These are phyloP conservation scores for Eurois occulta DNA, from an alignment of 2,888 invertebrate genomes.

Conservation along the genomic window DNA sequence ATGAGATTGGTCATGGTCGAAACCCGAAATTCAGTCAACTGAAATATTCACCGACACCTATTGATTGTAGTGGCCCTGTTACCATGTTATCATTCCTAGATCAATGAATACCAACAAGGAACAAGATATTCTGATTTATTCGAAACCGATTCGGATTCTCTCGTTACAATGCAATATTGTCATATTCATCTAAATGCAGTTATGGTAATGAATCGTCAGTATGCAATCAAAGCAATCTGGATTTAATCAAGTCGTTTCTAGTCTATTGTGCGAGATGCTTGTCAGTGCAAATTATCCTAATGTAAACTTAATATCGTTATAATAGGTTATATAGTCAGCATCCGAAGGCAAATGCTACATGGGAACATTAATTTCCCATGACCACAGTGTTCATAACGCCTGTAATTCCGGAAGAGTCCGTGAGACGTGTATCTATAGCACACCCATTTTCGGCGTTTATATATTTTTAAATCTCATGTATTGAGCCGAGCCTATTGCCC, in stretches of 20 bases:
- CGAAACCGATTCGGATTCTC: background rate
- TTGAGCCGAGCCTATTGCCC: too few relatives aligned
- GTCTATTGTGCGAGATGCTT: background rate
- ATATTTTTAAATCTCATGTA: too few relatives aligned
- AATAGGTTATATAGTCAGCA: background rate
- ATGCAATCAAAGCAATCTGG: slow-evolving; percentile 33
- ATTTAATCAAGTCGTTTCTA: slow-evolving; percentile 36
- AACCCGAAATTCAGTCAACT: background rate
- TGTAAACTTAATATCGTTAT: background rate
- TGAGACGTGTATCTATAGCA: background rate
- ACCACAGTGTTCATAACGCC: background rate
- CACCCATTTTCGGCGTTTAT: too few relatives aligned
- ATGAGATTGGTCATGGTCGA: background rate
- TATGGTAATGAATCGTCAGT: slow-evolving; percentile 53
- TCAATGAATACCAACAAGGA: slow-evolving; percentile 19
- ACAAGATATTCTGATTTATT: slow-evolving; percentile 13
- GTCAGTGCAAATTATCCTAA: slow-evolving; percentile 21
- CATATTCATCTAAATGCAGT: slow-evolving; percentile 41
- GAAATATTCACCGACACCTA: background rate
- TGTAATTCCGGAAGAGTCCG: background rate
- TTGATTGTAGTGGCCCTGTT: background rate
- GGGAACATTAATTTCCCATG: background rate
- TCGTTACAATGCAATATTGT: slow-evolving; percentile 28
- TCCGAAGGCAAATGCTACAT: background rate
- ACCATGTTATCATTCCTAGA: background rate